Percentiles rank a stretch among this genome's conserved stretches.
Evolutionary conservation across 2,797 vertebrate species (phyloP).

Genomic region (Hippopotamyrus pictus): DNA sequence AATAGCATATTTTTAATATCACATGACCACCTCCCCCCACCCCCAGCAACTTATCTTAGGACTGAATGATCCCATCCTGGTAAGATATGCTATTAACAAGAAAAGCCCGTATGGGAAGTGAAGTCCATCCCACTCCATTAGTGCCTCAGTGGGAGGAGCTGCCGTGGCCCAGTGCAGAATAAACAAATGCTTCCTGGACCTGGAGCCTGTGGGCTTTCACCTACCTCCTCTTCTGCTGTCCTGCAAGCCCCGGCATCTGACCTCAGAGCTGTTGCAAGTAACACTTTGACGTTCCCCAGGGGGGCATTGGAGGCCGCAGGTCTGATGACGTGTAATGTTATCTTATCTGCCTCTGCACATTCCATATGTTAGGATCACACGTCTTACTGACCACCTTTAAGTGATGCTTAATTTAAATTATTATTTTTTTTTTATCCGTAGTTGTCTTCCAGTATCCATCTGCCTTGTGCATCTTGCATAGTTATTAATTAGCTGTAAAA

Average conservation of each 20-base stretch:
- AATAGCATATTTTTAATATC: neutral
- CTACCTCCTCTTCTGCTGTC: neutral
- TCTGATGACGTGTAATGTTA: neutral
- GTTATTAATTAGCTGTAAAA: neutral
- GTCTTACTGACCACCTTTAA: neutral
- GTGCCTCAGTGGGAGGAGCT: slow-evolving; percentile 25
- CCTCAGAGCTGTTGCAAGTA: neutral
- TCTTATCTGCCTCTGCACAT: neutral
- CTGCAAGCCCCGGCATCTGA: neutral
- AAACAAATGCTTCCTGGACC: slow-evolving; percentile 7
- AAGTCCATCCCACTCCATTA: slow-evolving; percentile 14
- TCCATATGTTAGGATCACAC: neutral
- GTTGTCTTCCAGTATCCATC: neutral
- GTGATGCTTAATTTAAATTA: neutral
- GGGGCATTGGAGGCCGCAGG: neutral
- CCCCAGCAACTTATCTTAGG: neutral
- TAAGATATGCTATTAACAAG: slow-evolving; percentile 5
- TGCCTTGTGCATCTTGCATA: neutral
- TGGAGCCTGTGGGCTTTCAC: neutral
- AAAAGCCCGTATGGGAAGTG: neutral
- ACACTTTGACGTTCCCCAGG: neutral
- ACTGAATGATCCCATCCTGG: neutral
- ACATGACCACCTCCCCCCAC: neutral
- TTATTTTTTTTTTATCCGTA: neutral
- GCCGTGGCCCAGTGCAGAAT: slow-evolving; percentile 1